Percentiles rank a stretch among this genome's conserved stretches.
Conservation (phyloP, 2,888 invertebrate genomes). For the Caenorhabditis doughertyi region DNA sequence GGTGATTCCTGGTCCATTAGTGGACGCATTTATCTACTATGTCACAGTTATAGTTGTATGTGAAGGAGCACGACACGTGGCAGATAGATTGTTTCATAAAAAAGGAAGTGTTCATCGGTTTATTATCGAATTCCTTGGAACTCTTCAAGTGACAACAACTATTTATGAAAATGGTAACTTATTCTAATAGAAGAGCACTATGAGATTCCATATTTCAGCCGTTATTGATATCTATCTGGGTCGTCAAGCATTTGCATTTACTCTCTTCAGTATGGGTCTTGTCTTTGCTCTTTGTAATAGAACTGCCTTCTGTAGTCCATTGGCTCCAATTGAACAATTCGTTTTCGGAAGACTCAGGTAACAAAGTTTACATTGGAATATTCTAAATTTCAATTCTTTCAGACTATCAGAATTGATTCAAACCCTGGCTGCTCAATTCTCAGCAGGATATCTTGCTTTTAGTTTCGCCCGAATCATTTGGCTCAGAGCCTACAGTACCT, state of each 20-base stretch:
- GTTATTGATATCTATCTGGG: conserved; percentile 69
- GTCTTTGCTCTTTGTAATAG: conserved; percentile 64
- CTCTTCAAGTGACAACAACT: conserved; percentile 66
- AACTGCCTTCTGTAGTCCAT: conserved; percentile 62
- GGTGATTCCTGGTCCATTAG: conserved; percentile 41
- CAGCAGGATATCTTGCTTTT: conserved; percentile 53
- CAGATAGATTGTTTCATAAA: conserved; percentile 54
- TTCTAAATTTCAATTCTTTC: background rate
- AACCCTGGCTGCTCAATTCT: conserved; percentile 51
- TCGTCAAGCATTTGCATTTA: conserved; percentile 65
- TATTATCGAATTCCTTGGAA: conserved; percentile 68
- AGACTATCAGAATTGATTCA: conserved; percentile 42
- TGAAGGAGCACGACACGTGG: conserved; percentile 50
- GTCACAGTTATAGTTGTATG: conserved; percentile 51
- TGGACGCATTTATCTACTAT: conserved; percentile 56
- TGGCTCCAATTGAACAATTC: conserved; percentile 65
- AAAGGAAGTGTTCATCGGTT: conserved; percentile 56
- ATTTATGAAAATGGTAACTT: conserved; percentile 68
- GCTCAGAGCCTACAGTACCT: conserved; percentile 40
- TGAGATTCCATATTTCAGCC: conserved; percentile 48
- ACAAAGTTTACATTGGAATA: background rate
- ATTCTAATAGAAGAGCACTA: background rate
- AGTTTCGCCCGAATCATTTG: conserved; percentile 56
- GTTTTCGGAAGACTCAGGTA: conserved; percentile 54
- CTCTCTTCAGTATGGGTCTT: conserved; percentile 61